Evolutionary conservation across 2,797 vertebrate species (phyloP).

Genomic region (Dromococcyx pavoninus): DNA sequence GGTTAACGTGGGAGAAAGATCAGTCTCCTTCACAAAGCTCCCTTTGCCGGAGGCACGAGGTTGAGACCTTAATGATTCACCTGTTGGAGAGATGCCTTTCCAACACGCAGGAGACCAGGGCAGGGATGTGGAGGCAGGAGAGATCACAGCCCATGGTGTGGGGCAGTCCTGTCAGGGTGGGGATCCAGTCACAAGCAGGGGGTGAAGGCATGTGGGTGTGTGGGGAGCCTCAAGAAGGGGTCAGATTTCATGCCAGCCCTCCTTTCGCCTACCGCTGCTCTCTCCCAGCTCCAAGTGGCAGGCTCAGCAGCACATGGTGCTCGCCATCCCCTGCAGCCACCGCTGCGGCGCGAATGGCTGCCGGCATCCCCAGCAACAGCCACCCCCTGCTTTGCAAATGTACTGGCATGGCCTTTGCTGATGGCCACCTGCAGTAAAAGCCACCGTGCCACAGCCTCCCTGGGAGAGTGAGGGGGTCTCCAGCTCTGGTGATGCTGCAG

Average conservation of each 20-base stretch:
- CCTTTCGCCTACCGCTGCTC: neutral
- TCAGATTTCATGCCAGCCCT: neutral
- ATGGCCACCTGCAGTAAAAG: neutral
- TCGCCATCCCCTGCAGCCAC: neutral
- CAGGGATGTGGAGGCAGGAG: neutral
- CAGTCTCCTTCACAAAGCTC: constrained; percentile 44
- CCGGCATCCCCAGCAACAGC: neutral
- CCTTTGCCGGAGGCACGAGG: constrained; percentile 30
- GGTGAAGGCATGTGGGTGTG: neutral
- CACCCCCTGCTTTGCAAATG: fast-evolving
- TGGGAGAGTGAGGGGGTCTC: neutral
- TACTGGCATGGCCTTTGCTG: neutral
- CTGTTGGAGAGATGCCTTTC: constrained; percentile 64
- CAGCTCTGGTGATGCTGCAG: neutral
- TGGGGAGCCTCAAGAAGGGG: fast-evolving
- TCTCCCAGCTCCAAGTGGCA: neutral
- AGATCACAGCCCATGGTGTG: fast-evolving
- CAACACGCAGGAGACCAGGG: neutral
- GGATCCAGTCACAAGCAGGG: neutral
- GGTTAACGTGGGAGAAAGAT: constrained; percentile 50
- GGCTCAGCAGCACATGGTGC: neutral
- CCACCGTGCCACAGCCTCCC: neutral
- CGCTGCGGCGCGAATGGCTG: neutral
- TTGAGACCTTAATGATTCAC: constrained; percentile 64
- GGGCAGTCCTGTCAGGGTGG: neutral